Evolutionary conservation across 2,797 vertebrate genomes (phyloP), one percentile per base, ranked within the genome.

Genomic region (Micrastur ruficollis): DNA sequence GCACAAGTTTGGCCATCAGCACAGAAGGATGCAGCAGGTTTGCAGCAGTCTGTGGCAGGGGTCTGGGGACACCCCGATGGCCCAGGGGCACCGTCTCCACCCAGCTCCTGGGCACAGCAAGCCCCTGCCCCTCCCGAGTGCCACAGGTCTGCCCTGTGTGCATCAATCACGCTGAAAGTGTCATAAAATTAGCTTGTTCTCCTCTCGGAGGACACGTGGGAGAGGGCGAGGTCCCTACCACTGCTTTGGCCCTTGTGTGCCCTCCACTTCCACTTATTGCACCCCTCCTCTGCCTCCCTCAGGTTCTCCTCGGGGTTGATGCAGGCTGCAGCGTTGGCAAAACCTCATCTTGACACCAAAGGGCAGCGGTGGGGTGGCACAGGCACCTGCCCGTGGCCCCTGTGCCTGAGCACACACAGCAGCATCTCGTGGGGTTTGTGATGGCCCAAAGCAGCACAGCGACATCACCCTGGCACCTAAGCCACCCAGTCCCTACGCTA

Each of bases 81-180:
- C 17, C 20, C 29, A 10, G 10, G 20, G 46, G 5, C n/a, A 36
- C 27, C 3, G 1, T 29, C 21, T 11, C 16, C 42, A 32, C 32
- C 26, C 1, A 0, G n/a, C 4, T 42, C 42, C 25, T 1, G 1
- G 16, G 26, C 38, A 42, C 36, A 53, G 63, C 26, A 65, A 85
- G 10, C 20, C 34, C 1, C 0, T 2, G 2, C 1, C 16, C 12
- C 22, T 36, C 12, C 11, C 4, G 3, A 59, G 32, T 3, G 2
- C 52, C 25, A 40, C 40, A 55, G 71, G 17, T 68, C 12, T 8
- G 40, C 11, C 5, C 38, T 53, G n/a, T 6, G 16, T 19, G n/a
- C 12, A 65, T 29, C 46, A 52, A 0, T 27, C 32, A 5, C 13
- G 36, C 40, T 75, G 53, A 21, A 75, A 61, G 36, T 14, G 25